These are phyloP conservation scores for Ptychoptera contaminata DNA, from an alignment of 2,888 invertebrate genomes.

Conservation along the genomic window DNA sequence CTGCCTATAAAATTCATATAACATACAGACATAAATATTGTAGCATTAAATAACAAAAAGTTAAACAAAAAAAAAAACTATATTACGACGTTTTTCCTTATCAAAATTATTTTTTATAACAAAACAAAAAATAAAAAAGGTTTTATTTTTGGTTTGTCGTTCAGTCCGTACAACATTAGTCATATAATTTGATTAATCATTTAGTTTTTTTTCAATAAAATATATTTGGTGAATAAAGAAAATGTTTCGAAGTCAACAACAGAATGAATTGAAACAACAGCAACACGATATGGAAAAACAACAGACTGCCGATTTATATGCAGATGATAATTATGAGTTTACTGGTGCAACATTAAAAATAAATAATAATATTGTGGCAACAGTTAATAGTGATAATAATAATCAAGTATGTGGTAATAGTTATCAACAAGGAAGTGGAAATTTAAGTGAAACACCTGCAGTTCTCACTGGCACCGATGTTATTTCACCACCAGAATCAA, in stretches of 20 bases:
- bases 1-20: too few species aligned
- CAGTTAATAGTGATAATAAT: not conserved
- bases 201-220: not conserved
- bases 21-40: too few species aligned
- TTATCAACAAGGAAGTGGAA: not conserved
- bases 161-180: not conserved
- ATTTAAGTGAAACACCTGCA: not conserved
- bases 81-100: too few species aligned
- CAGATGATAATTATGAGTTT: slow-evolving; percentile 28
- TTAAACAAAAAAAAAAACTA: too few species aligned
- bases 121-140: too few species aligned
- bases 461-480: slow-evolving; percentile 17
- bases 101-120: not conserved
- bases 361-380: not conserved
- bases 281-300: too few species aligned
- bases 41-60: too few species aligned
- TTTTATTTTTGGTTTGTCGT: not conserved
- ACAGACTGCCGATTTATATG: slow-evolving; percentile 15
- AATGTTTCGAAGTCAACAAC: slow-evolving; percentile 1
- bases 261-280: slow-evolving; percentile 2
- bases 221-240: not conserved
- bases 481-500: slow-evolving; percentile 24
- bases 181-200: not conserved
- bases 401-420: not conserved
- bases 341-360: slow-evolving; percentile 23